Evolutionary conservation across 2,888 invertebrate genomes (phyloP).

Genomic region (Drosophila sordidula): DNA sequence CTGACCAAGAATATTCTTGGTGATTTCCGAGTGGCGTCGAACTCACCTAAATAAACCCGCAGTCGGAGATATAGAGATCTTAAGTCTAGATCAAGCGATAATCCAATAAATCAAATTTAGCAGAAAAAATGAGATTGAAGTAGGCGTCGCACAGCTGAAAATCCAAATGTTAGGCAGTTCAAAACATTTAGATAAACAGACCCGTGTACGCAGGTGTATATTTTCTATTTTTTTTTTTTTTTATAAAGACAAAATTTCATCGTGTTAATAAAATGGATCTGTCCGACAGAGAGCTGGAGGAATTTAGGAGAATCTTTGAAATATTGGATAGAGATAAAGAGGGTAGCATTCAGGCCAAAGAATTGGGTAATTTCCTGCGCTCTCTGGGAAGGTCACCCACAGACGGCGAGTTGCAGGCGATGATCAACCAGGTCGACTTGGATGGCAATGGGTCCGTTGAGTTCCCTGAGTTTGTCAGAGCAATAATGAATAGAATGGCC

Average conservation of each 20-base stretch:
- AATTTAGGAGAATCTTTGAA: not conserved
- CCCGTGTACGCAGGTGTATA: not conserved
- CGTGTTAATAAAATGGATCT: constrained; percentile 3
- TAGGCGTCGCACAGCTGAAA: not conserved
- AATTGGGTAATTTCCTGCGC: constrained; percentile 2
- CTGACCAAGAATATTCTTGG: too few relatives aligned
- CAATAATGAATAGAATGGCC: constrained; percentile 99
- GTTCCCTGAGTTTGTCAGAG: constrained; percentile 98
- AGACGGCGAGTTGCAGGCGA: constrained; percentile 85
- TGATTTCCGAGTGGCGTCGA: too few relatives aligned
- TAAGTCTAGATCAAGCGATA: too few relatives aligned
- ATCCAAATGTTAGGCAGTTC: too few relatives aligned
- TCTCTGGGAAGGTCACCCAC: not conserved
- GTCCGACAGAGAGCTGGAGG: not conserved
- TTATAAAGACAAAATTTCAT: constrained; percentile 5
- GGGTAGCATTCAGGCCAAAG: constrained; percentile 2
- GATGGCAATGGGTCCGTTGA: constrained; percentile 93
- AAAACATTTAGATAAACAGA: not conserved
- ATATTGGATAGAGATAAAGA: constrained; percentile 21
- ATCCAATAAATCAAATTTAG: too few relatives aligned
- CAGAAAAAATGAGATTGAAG: not conserved
- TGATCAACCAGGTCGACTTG: constrained; percentile 98
- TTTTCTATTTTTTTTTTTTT: not conserved
- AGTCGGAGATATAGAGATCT: too few relatives aligned
- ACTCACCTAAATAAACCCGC: too few relatives aligned